Evolutionary conservation across 2,113 vertebrate genomes (phyloP).

Genomic region (Corythoichthys haematopterus): DNA sequence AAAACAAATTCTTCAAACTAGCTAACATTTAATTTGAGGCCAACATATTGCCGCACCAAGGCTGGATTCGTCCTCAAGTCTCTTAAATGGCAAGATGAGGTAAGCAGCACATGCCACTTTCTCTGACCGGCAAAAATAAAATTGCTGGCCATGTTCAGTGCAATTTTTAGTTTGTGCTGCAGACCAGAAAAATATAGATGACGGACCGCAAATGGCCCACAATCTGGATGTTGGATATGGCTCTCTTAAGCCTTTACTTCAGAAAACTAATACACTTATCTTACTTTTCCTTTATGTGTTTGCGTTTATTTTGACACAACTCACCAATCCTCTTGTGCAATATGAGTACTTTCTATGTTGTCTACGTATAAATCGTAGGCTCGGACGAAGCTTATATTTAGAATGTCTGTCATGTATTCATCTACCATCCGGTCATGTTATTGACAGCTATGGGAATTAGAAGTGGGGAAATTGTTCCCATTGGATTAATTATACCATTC

Average conservation of each 20-base stretch:
- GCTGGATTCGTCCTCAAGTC: neutral
- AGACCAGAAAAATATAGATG: no score
- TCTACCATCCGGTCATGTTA: slow-evolving; percentile 30
- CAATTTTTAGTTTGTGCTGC: no score
- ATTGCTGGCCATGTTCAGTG: no score
- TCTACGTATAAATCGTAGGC: slow-evolving; percentile 19
- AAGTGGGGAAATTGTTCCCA: slow-evolving; percentile 33
- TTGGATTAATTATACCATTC: slow-evolving; percentile 54
- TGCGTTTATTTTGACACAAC: slow-evolving; percentile 1
- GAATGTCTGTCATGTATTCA: slow-evolving; percentile 38
- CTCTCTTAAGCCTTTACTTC: slow-evolving; percentile 1
- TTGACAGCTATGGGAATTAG: slow-evolving; percentile 48
- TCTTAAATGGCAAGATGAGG: no score
- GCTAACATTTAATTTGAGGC: no score
- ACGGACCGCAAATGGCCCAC: no score
- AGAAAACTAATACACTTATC: neutral
- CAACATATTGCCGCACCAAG: no score
- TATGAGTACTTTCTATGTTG: slow-evolving; percentile 3
- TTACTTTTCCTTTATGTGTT: neutral
- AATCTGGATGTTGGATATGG: neutral
- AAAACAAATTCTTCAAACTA: no score
- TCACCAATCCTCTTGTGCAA: slow-evolving; percentile 6
- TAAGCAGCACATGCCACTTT: no score
- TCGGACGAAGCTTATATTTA: slow-evolving; percentile 34
- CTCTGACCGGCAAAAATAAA: no score